Percentiles rank a stretch among this genome's conserved stretches.
Evolutionary conservation across 2,113 vertebrate species (phyloP).

Genomic region (Halichoeres trimaculatus): DNA sequence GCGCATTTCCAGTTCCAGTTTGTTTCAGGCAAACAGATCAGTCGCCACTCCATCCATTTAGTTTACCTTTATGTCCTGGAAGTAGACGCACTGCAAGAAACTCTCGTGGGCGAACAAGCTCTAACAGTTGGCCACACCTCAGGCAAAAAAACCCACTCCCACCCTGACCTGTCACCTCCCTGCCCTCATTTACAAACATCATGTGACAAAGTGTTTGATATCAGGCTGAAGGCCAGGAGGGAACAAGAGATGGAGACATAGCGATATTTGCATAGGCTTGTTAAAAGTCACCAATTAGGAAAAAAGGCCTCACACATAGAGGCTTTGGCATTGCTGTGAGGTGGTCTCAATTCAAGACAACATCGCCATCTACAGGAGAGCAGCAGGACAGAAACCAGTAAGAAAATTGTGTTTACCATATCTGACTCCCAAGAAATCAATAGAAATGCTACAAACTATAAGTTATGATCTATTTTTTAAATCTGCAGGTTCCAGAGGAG

Average conservation of each 20-base stretch:
- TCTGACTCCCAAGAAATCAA: conserved; percentile 3
- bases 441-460: not conserved
- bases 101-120: conserved; percentile 10
- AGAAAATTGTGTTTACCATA: not conserved
- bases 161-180: conserved; percentile 11
- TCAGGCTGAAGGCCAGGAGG: conserved; percentile 32
- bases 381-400: not conserved
- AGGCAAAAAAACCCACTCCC: conserved; percentile 18
- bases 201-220: conserved; percentile 55
- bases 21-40: conserved; percentile 80
- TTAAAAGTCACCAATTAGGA: conserved; percentile 72
- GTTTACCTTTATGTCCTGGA: conserved; percentile 60
- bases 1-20: conserved; percentile 76
- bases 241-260: conserved; percentile 44
- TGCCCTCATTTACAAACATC: conserved; percentile 32
- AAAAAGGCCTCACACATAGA: conserved; percentile 66
- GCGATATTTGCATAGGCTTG: conserved; percentile 62
- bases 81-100: conserved; percentile 41
- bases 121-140: conserved; percentile 36
- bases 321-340: not conserved
- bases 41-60: conserved; percentile 77
- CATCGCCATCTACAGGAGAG: conserved; percentile 82
- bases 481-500: not conserved
- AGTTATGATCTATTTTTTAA: not conserved
- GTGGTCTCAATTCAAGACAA: conserved; percentile 67